phyloP scores from a whole-genome alignment of 2,888 invertebrate genomes.

The Lasioglossum lativentre region DNA sequence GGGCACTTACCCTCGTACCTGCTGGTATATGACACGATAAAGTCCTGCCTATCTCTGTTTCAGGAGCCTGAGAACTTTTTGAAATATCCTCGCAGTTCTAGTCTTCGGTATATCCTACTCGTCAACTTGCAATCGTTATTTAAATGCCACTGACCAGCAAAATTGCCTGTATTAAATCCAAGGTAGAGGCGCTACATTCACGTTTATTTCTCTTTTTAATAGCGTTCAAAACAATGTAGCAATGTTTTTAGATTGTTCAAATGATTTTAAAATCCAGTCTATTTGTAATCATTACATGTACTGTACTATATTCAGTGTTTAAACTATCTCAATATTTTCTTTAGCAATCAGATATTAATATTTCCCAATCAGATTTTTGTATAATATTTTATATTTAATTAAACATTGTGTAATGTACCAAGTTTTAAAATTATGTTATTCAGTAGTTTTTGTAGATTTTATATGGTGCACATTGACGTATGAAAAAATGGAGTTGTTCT shows the following conservation, averaged over 20 bases:
- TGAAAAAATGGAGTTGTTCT: too few relatives aligned
- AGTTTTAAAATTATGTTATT: background rate
- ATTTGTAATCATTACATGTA: too few relatives aligned
- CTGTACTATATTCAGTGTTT: background rate
- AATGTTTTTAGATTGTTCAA: too few relatives aligned
- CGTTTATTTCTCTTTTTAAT: background rate
- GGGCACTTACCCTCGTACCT: conserved; percentile 64
- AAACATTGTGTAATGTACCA: background rate
- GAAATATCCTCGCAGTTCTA: conserved; percentile 56
- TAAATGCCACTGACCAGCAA: conserved; percentile 46
- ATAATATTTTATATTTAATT: too few relatives aligned
- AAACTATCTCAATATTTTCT: background rate
- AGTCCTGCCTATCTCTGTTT: conserved; percentile 58
- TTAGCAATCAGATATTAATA: background rate
- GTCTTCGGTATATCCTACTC: conserved; percentile 61
- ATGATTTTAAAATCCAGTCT: too few relatives aligned
- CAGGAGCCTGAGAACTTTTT: conserved; percentile 52
- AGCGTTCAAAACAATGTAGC: background rate
- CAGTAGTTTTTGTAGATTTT: background rate
- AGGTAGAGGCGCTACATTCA: background rate
- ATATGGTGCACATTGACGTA: too few relatives aligned
- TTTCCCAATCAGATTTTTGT: background rate
- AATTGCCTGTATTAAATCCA: background rate
- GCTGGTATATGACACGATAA: conserved; percentile 75
- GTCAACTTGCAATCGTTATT: conserved; percentile 43